Conservation (phyloP, 2,797 vertebrate species). For the Sebastes diaconus region DNA sequence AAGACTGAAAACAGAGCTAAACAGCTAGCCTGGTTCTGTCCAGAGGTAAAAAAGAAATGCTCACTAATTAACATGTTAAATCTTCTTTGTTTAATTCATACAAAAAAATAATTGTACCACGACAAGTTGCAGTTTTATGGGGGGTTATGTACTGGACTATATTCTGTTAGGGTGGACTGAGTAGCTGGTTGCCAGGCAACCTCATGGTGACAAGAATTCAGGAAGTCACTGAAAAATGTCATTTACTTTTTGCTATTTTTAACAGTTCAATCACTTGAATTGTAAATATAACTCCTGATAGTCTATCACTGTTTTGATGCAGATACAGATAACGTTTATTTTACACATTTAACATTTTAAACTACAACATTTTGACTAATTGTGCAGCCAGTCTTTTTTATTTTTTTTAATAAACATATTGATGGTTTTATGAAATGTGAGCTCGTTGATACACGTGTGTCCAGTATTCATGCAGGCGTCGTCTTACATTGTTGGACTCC, state of each 20-base stretch:
- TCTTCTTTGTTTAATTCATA: too few relatives aligned
- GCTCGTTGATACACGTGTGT: neutral
- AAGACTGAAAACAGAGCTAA: too few relatives aligned
- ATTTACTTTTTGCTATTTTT: neutral
- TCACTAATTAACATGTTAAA: too few relatives aligned
- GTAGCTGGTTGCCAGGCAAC: neutral
- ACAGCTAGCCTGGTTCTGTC: too few relatives aligned
- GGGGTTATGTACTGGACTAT: neutral
- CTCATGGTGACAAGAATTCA: neutral
- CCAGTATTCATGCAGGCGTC: neutral
- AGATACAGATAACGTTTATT: neutral
- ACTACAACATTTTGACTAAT: neutral
- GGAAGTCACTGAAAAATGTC: neutral
- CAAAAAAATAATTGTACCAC: neutral
- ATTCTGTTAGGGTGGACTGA: too few relatives aligned
- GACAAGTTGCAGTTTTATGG: neutral
- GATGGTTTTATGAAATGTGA: neutral
- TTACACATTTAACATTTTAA: neutral
- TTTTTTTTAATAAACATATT: neutral
- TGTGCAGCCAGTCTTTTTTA: neutral
- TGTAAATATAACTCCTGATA: too few relatives aligned
- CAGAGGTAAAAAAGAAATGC: too few relatives aligned
- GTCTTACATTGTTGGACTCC: conserved; percentile 91
- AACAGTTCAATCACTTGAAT: neutral
- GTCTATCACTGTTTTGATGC: neutral